Evolutionary conservation across 2,888 invertebrate species (phyloP).

Genomic region (Branchellion lobata): DNA sequence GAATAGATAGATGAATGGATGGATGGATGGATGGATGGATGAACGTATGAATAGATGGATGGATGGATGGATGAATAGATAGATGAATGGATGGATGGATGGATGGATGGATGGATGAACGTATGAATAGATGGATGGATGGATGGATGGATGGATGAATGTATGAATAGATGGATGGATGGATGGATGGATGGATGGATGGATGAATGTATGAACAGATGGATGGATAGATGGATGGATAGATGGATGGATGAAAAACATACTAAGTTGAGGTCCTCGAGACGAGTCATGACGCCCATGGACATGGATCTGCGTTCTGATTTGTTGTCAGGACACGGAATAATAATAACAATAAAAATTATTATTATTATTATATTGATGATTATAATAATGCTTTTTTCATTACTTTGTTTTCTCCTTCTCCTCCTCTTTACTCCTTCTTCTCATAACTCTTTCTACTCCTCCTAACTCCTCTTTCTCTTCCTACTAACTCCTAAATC

Average conservation of each 20-base stretch:
- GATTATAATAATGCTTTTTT: not conserved
- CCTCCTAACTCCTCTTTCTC: too few relatives aligned
- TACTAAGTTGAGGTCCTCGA: conserved; percentile 57
- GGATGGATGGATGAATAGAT: not conserved
- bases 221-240: not conserved
- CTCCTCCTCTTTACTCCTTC: too few relatives aligned
- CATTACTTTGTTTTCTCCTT: not conserved
- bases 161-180: not conserved
- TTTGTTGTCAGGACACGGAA: conserved; percentile 60
- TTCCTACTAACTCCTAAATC: too few relatives aligned
- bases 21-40: not conserved
- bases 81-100: not conserved
- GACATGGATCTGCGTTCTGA: conserved; percentile 60
- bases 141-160: not conserved
- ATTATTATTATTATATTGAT: too few relatives aligned
- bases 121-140: not conserved
- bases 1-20: not conserved
- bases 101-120: conserved; percentile 1
- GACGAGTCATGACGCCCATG: conserved; percentile 57
- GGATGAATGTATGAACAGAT: not conserved
- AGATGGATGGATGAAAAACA: not conserved
- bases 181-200: not conserved
- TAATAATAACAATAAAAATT: too few relatives aligned
- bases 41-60: not conserved
- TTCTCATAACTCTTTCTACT: conserved; percentile 73